Evolutionary conservation across 2,888 invertebrate genomes (phyloP).

Genomic region (Asteroscopus sphinx): DNA sequence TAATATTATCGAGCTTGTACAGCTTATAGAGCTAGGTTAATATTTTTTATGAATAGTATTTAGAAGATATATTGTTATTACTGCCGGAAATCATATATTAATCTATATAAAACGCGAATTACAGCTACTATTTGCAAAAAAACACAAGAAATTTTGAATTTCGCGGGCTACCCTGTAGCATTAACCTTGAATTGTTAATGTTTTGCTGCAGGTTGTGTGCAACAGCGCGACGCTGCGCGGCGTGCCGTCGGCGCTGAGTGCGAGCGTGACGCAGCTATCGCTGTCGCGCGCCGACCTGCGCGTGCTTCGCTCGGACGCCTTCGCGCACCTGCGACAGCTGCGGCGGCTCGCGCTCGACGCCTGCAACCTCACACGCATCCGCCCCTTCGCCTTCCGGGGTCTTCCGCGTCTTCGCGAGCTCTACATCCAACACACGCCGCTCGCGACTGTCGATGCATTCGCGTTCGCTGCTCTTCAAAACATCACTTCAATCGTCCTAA

Average conservation of each 20-base stretch:
- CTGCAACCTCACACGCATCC: slow-evolving; percentile 95
- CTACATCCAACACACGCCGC: slow-evolving; percentile 96
- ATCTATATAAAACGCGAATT: no score
- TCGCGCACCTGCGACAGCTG: slow-evolving; percentile 94
- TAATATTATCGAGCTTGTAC: no score
- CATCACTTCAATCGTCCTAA: slow-evolving; percentile 92
- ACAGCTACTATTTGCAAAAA: no score
- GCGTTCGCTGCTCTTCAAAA: slow-evolving; percentile 96
- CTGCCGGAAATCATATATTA: no score
- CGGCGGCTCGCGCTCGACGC: slow-evolving; percentile 95
- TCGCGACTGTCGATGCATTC: slow-evolving; percentile 94
- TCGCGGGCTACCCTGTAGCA: no score
- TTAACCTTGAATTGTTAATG: no score
- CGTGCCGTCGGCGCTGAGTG: slow-evolving; percentile 94
- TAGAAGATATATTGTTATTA: no score
- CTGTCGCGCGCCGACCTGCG: slow-evolving; percentile 96
- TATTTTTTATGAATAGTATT: no score
- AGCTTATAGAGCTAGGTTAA: no score
- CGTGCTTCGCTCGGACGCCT: slow-evolving; percentile 94
- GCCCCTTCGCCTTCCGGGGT: slow-evolving; percentile 96
- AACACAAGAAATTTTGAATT: no score
- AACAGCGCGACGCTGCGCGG: slow-evolving; percentile 95
- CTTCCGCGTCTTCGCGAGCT: slow-evolving; percentile 94
- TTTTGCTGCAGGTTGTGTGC: slow-evolving; percentile 93
- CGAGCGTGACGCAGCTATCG: slow-evolving; percentile 95